Evolutionary conservation across 2,888 invertebrate species (phyloP), one percentile per base, ranked within the genome.

Genomic region (Drosophila koepferae): DNA sequence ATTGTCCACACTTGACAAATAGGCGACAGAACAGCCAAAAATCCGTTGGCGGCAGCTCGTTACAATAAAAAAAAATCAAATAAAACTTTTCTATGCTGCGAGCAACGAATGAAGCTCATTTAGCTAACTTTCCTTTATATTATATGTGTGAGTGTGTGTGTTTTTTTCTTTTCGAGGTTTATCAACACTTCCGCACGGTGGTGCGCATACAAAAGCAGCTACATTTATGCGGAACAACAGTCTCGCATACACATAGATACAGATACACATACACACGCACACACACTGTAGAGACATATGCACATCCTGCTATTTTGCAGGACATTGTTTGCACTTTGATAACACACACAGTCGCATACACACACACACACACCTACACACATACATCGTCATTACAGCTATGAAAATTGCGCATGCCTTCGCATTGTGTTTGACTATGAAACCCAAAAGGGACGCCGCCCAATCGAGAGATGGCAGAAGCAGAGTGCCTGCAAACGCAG

Each of bases 321-420:
- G 88, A 86, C 86, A 87, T 89, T 86, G 86, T 86, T 89, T 86
- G 86, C 75, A 72, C 82, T 87, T 82, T 85, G 89, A 89, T 86
- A 87, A 86, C 82, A 77, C 67, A 34, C 51, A 61, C 28, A 64
- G 31, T 41, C 28, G 71, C 40, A 54, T 48, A 56, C n/a, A 49
- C 53, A 67, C 49, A 41, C 40, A 56, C n/a, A 49, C 53, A 67
- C 49, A 41, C 40, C 56, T 20, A 58, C 34, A 3, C 48, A 63
- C 23, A 60, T 28, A 59, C 49, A 85, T 83, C 16, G 44, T 58
- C 70, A 85, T 83, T 85, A 85, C 84, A 67, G 81, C 84, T 83
- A 85, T 80, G 82, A 87, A 87, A 84, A 85, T 85, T 81, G 89
- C 79, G 80, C 89, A 88, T 86, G 79, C 86, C 77, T 80, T 69